Evolutionary conservation across 1,140 invertebrate genomes (phyloP).

Genomic region (Drosophila auraria): DNA sequence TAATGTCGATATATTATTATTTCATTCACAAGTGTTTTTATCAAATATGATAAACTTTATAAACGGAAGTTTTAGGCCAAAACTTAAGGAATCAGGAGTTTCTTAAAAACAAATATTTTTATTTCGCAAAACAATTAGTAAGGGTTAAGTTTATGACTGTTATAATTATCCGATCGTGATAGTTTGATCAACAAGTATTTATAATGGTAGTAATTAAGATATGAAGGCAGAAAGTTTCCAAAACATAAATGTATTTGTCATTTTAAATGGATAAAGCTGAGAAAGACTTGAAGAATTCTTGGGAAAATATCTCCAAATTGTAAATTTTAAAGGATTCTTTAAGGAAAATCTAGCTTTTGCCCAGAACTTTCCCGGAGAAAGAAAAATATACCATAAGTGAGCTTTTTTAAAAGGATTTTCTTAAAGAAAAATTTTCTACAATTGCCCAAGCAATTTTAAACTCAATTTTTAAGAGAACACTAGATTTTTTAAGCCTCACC

Average conservation of each 20-base stretch:
- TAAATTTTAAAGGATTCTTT: neutral
- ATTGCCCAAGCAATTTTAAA: neutral
- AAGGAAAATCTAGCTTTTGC: no score
- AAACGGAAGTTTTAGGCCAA: neutral
- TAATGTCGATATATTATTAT: constrained; percentile 13
- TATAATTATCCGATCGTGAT: constrained; percentile 9
- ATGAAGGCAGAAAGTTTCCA: neutral
- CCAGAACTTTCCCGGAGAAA: neutral
- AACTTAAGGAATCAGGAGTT: neutral
- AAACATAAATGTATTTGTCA: no score
- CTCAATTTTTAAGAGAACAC: neutral
- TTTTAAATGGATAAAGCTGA: neutral
- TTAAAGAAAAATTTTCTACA: no score
- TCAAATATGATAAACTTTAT: constrained; percentile 12
- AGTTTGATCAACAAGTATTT: neutral
- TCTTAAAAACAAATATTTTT: neutral
- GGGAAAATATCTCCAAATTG: neutral
- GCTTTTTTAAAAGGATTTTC: no score
- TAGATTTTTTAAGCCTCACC: neutral
- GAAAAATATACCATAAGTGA: no score
- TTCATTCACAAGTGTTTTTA: constrained; percentile 29
- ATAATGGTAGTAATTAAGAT: constrained; percentile 2
- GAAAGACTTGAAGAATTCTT: no score
- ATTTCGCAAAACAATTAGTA: neutral
- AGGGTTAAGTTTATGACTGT: neutral